Evolutionary conservation across 2,888 invertebrate species (phyloP).

Genomic region (Plagodis dolabraria): DNA sequence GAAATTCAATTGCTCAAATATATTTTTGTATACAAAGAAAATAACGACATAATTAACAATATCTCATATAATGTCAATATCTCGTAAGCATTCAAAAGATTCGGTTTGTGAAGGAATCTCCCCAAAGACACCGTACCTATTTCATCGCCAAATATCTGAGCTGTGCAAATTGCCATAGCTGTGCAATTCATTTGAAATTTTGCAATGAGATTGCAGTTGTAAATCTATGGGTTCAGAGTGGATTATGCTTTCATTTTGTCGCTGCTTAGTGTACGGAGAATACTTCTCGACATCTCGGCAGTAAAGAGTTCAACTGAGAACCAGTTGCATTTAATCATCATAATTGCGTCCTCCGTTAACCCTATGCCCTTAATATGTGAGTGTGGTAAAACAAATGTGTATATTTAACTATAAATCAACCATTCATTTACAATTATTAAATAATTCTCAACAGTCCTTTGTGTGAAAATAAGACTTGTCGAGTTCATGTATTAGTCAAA

Average conservation of each 20-base stretch:
- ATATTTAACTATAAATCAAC: constrained; percentile 30
- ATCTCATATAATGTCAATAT: too few species aligned
- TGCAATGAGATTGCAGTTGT: constrained; percentile 37
- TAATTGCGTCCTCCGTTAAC: constrained; percentile 82
- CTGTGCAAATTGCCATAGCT: too few species aligned
- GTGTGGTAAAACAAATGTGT: constrained; percentile 48
- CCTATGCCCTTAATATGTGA: constrained; percentile 48
- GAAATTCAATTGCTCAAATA: too few species aligned
- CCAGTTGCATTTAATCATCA: constrained; percentile 83
- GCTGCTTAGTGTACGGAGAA: constrained; percentile 39
- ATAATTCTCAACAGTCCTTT: background rate
- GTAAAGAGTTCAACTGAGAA: constrained; percentile 64
- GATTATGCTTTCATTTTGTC: constrained; percentile 18
- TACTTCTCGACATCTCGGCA: constrained; percentile 64
- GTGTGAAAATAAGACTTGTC: too few species aligned
- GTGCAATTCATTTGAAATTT: constrained; percentile 22
- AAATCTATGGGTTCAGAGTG: constrained; percentile 36
- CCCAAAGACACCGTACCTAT: too few species aligned
- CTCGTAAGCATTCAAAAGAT: too few species aligned
- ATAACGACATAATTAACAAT: too few species aligned
- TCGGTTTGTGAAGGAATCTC: too few species aligned
- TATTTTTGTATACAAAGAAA: too few species aligned
- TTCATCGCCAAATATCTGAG: too few species aligned
- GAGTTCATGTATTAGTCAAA: too few species aligned
- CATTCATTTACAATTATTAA: background rate